Base-by-base conservation (phyloP, 1,140 invertebrate genomes). In the Protaetia brevitarsis region DNA sequence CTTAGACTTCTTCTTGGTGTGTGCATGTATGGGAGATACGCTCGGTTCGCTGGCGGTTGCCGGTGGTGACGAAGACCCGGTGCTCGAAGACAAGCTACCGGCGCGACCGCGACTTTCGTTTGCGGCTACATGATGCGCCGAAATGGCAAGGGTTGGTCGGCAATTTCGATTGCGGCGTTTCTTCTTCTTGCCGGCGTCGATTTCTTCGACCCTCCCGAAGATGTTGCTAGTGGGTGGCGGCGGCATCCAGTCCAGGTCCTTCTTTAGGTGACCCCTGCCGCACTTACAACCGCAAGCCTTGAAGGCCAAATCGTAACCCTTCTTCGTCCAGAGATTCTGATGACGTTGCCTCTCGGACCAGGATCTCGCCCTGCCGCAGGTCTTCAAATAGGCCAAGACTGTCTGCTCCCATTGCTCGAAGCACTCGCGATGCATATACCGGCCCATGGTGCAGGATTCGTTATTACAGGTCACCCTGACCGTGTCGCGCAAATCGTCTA, bases 271-370 rank as follows among this genome's bases (percentile, higher is more conserved):
- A 0, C 96, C 96, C 4, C 93, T 84, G 0, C 91, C 92, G 80
- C 96, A 89, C 73, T 90, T 86, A 83, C 95, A 88, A 71, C 90
- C 87, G 85, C 95, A 92, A 41, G 94, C 90, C 77, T 93, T 94
- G 76, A 89, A 93, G 0, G 94, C 93, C 75, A 97, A 81, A 79
- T 98, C 95, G 81, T 97, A 97, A 10, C 95, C 95, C 79, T 96
- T 96, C 80, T 97, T 97, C 34, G 95, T 97, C 96, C 96, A 98
- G 63, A 98, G 81, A 77, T 98, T 96, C 80, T 97, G 95, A 69
- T 92, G 86, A 13, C 95, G 85, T 79, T 98, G 95, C 51, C 94
- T 85, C 77, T 97, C 95, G 23, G 93, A 95, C 95, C 95, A 97
- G 61, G 90, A 93, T 13, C 95, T 85, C 1, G 94, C 94, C 13